Percentiles rank a stretch among this genome's conserved stretches.
These are phyloP conservation scores for Dipodomys spectabilis DNA, from an alignment of 2,113 vertebrate genomes.

Conservation along the genomic window DNA sequence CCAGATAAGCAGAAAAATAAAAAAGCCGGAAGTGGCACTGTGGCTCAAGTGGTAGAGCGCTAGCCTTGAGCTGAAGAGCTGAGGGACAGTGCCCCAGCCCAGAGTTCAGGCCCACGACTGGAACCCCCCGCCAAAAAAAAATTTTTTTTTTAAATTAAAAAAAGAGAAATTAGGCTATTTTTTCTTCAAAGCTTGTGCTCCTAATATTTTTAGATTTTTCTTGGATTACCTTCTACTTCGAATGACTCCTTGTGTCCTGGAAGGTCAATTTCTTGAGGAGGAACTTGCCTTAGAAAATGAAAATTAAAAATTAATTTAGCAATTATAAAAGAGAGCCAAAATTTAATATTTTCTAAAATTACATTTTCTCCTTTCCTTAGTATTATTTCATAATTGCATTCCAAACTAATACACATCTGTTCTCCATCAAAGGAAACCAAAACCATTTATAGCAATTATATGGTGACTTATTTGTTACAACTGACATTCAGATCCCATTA, in stretches of 20 bases:
- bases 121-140: too few relatives aligned
- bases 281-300: constrained; percentile 59
- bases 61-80: too few relatives aligned
- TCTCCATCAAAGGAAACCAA: constrained; percentile 23
- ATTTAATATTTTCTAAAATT: constrained; percentile 31
- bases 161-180: constrained; percentile 20
- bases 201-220: constrained; percentile 61
- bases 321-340: constrained; percentile 23
- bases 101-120: too few relatives aligned
- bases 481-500: background rate
- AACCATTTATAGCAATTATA: constrained; percentile 15
- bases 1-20: too few relatives aligned
- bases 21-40: too few relatives aligned
- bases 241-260: constrained; percentile 20
- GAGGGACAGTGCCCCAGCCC: too few relatives aligned
- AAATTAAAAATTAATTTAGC: constrained; percentile 69
- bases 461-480: background rate
- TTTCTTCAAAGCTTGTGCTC: constrained; percentile 16
- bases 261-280: constrained; percentile 48
- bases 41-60: too few relatives aligned
- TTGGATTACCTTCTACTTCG: constrained; percentile 58
- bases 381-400: constrained; percentile 49
- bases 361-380: background rate
- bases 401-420: background rate
- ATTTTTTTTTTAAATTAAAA: background rate